phyloP scores from a whole-genome alignment of 92 coral and sea anemone species.

The Isaurus tuberculatus region DNA sequence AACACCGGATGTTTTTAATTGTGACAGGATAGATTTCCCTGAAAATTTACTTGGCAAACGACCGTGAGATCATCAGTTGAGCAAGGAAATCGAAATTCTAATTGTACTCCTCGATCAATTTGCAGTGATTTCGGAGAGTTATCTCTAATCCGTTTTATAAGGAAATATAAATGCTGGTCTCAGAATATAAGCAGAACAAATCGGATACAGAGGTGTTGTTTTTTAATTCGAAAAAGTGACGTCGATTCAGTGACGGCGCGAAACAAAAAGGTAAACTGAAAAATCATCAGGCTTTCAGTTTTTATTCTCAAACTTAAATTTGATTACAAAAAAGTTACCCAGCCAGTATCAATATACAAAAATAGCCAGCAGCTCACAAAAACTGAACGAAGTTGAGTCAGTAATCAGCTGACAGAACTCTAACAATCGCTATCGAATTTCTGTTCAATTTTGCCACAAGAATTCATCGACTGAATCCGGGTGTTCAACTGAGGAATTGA shows the following conservation, averaged over 20 bases:
- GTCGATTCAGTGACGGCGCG: no score
- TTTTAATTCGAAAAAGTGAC: no score
- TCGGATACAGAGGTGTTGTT: neutral
- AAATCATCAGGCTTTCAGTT: neutral
- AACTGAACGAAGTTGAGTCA: neutral
- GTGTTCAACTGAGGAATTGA: constrained; percentile 1
- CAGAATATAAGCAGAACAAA: neutral
- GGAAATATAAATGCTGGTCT: neutral
- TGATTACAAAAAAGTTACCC: neutral
- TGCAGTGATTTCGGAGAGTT: neutral
- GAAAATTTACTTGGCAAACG: neutral
- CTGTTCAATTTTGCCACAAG: neutral
- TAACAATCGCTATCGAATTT: neutral
- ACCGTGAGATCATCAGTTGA: neutral
- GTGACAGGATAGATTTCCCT: neutral
- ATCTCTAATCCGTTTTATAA: constrained; percentile 10
- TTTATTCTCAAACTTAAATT: neutral
- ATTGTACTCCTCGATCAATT: neutral
- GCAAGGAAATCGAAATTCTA: neutral
- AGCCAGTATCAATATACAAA: no score
- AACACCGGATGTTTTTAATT: constrained; percentile 26
- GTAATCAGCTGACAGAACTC: neutral
- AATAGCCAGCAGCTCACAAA: neutral
- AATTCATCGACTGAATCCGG: constrained; percentile 12
- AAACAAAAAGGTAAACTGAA: neutral